Conservation (phyloP, 2,797 vertebrate genomes). For the Meda fulgida region DNA sequence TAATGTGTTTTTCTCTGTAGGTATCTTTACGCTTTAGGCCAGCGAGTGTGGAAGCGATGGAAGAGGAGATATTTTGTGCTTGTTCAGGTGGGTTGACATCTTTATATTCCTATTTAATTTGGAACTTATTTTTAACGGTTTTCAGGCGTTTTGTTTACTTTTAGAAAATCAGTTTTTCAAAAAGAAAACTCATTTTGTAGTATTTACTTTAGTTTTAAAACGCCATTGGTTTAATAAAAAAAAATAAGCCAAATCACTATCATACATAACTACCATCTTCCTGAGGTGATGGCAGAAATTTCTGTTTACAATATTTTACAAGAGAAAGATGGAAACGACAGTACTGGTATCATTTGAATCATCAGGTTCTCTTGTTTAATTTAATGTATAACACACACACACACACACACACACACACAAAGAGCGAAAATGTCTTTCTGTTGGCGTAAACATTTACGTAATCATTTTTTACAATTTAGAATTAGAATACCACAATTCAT, state of each 20-base stretch:
- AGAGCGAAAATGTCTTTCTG: background rate
- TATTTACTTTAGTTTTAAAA: background rate
- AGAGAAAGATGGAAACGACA: too few species aligned
- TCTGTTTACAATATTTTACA: background rate
- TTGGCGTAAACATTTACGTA: too few species aligned
- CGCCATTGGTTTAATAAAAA: background rate
- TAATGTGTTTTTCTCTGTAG: constrained; percentile 69
- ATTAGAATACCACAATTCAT: background rate
- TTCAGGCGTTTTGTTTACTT: background rate
- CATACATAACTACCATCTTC: background rate
- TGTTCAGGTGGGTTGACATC: constrained; percentile 86
- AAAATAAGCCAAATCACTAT: background rate
- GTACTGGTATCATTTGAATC: background rate
- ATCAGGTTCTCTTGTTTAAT: background rate
- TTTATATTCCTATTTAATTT: background rate
- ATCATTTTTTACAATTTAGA: background rate
- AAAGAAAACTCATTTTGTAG: background rate
- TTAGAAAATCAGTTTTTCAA: background rate
- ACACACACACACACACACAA: background rate
- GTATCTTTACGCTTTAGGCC: constrained; percentile 90
- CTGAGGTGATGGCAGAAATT: too few species aligned
- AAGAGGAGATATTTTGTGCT: constrained; percentile 96
- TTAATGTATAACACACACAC: background rate
- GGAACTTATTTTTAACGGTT: background rate
- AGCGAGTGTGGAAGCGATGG: constrained; percentile 97